A percentile compares a stretch with the other conserved stretches of the same genome.
phyloP scores from a whole-genome alignment of 2,888 invertebrate genomes.

The Cerastis leucographa region DNA sequence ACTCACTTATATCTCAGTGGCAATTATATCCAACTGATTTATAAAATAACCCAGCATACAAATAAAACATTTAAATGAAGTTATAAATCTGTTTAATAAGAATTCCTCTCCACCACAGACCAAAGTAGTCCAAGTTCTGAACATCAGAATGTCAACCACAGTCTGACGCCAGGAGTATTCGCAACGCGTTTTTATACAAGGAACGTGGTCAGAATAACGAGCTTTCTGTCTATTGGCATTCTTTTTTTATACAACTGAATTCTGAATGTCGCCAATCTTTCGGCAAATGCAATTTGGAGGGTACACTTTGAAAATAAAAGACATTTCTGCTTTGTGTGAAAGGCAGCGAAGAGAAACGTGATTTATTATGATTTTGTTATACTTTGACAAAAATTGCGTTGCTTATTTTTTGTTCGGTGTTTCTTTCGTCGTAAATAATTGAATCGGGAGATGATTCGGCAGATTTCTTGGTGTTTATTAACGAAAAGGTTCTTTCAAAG shows the following conservation, averaged over 20 bases:
- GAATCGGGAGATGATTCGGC: conserved; percentile 39
- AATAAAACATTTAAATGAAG: conserved; percentile 24
- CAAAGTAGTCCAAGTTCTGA: conserved; percentile 33
- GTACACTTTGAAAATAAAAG: conserved; percentile 56
- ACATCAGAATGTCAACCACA: conserved; percentile 49
- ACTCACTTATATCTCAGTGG: background rate
- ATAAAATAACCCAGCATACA: conserved; percentile 1
- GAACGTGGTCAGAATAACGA: conserved; percentile 56
- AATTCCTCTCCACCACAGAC: conserved; percentile 29
- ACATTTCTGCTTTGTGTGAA: conserved; percentile 47
- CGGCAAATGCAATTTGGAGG: conserved; percentile 59
- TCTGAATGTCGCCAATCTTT: conserved; percentile 61
- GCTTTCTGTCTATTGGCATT: conserved; percentile 45
- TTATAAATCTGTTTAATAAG: conserved; percentile 34
- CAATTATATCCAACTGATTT: background rate
- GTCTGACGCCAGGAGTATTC: conserved; percentile 44
- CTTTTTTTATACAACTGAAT: conserved; percentile 56
- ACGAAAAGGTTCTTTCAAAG: background rate
- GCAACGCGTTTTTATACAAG: conserved; percentile 56
- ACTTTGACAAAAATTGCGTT: conserved; percentile 32
- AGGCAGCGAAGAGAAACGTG: conserved; percentile 33
- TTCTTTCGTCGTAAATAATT: conserved; percentile 36
- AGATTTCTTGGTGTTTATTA: conserved; percentile 35
- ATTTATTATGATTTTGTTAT: conserved; percentile 53
- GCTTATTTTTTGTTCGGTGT: conserved; percentile 28